Evolutionary conservation across 2,797 vertebrate species (phyloP), one percentile per base, ranked within the genome.

Genomic region (Microhierax caerulescens): DNA sequence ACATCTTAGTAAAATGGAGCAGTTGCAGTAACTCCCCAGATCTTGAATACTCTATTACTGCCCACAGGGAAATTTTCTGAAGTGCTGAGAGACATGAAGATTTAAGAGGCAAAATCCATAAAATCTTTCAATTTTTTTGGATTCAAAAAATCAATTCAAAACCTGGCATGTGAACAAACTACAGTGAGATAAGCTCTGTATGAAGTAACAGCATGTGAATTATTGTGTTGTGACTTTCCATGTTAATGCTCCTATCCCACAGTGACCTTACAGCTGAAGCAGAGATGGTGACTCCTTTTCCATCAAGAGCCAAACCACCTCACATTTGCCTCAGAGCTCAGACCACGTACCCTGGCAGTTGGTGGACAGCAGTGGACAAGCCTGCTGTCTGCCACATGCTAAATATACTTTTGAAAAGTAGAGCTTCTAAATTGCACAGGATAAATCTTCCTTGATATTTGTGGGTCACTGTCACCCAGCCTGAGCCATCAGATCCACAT

Each of bases 1-100:
- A 85, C 50, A 50, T 88, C 83, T 96, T 77, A 91, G 83, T 91
- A 80, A 94, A 92, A 85, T 13, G 7, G 37, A 88, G 23, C 27
- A 54, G 14, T 60, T 74, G 19, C 75, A 87, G 28, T 59, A 91
- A 32, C 43, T 92, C 39, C 25, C 34, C 19, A 53, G 56, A 64
- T 48, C 51, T 72, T 70, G 56, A 80, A 70, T 79, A 74, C 13
- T 61, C 41, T 76, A 34, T 69, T 63, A 57, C 24, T 45, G 23
- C 34, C 54, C 51, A 70, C 57, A 43, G 81, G 70, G 89, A 92
- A 74, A 27, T 45, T 60, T 93, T 82, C 36, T 8, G 51, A 87
- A 87, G 59, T 56, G 51, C 70, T 63, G 79, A 63, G 56, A 59
- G 47, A 92, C 30, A 39, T 6, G 20, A 78, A 90, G 34, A 51